Evolutionary conservation across 2,888 invertebrate genomes (phyloP).

Genomic region (Drosophila demipolita): DNA sequence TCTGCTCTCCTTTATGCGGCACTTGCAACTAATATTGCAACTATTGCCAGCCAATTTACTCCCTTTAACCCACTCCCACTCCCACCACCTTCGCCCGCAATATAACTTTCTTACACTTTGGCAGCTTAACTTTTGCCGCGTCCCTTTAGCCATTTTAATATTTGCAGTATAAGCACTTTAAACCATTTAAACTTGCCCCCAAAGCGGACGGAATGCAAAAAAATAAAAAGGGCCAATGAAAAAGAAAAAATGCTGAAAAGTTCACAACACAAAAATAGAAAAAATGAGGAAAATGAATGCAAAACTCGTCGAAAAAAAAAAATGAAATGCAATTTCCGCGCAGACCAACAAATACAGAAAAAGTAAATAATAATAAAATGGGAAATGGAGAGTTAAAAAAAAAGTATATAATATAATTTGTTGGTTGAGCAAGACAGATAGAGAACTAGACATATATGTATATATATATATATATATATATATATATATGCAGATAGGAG

Average conservation of each 20-base stretch:
- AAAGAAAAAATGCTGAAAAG: conserved; percentile 39
- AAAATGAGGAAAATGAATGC: conserved; percentile 13
- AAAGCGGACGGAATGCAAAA: conserved; percentile 48
- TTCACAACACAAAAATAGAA: conserved; percentile 33
- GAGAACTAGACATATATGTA: conserved; percentile 10
- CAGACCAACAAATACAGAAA: conserved; percentile 70
- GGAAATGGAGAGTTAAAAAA: neutral
- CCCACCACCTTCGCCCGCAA: neutral
- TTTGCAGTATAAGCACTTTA: conserved; percentile 79
- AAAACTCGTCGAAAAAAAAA: conserved; percentile 41
- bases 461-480: neutral
- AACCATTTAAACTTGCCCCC: conserved; percentile 73
- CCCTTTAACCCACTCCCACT: neutral
- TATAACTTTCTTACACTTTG: conserved; percentile 61
- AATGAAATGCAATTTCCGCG: conserved; percentile 82
- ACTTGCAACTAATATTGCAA: conserved; percentile 64
- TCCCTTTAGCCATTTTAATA: conserved; percentile 64
- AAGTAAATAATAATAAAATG: conserved; percentile 39
- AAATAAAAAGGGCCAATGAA: conserved; percentile 41
- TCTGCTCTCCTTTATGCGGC: conserved; percentile 38
- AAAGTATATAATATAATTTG: conserved; percentile 27
- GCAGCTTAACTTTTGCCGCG: conserved; percentile 67
- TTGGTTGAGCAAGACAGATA: neutral
- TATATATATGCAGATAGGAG: conserved; percentile 7
- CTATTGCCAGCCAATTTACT: conserved; percentile 29